Evolutionary conservation across 2,888 invertebrate genomes (phyloP), one percentile per base, ranked within the genome.

Genomic region (Tetheella fluctuosa): DNA sequence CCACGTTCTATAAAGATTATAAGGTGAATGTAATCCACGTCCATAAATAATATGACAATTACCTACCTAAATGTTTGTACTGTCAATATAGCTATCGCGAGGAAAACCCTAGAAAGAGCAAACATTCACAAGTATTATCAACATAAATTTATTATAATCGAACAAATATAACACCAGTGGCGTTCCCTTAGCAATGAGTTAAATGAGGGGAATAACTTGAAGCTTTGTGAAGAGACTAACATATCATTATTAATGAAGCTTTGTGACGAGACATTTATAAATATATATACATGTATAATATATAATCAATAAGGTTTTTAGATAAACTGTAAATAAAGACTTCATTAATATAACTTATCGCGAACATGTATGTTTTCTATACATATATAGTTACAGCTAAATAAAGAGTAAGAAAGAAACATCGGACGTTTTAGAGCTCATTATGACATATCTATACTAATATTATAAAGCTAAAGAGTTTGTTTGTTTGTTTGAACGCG

Each of bases 61-160:
- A 48, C 48, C 48, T 20, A 48, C 48, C 48, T 20, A 48, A 48
- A 48, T 48, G 48, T 48, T 20, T 48, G 48, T 10, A 20, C 20
- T 7, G 20, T 48, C 48, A 48, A 48, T 20, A 48, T 48, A n/a
- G 20, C 48, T 48, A 48, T 48, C 20, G 48, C 48, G 48, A 48
- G 48, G 48, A 48, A 48, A 20, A 48, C n/a, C 48, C 48, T 17
- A 48, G 48, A 48, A 48, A 48, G 48, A 48, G 48, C 20, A 48
- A 48, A 48, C 10, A 20, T 48, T 48, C 10, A 48, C 20, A 2
- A 48, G 10, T 10, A 42, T 42, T 17, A 42, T 42, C 8, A 48
- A 48, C 13, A 34, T 30, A 30, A 10, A 30, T 28, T 28, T 39
- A 7, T 15, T 39, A n/a, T n/a, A 5, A 39, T 10, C 39, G 39